Conservation (phyloP, 2,113 vertebrate genomes). For the Alectura lathami region DNA sequence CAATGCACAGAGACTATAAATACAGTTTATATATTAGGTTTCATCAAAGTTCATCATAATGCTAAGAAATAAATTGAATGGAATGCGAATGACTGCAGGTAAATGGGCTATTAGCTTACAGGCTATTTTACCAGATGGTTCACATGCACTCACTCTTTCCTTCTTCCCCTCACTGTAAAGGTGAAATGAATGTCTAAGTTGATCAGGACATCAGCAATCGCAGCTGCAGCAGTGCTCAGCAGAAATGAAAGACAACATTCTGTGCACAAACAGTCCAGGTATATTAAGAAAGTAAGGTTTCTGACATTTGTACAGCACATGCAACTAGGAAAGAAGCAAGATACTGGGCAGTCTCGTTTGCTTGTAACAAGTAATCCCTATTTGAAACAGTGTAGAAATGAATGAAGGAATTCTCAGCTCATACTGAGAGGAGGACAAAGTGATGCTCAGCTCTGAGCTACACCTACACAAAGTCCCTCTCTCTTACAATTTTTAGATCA, state of each 20-base stretch:
- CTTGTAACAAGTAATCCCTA: neutral
- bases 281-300: neutral
- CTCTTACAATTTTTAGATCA: neutral
- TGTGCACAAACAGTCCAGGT: neutral
- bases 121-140: neutral
- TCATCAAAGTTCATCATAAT: constrained; percentile 18
- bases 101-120: constrained; percentile 22
- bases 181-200: neutral
- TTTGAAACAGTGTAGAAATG: neutral
- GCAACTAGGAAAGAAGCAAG: neutral
- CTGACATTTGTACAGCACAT: neutral
- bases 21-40: neutral
- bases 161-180: neutral
- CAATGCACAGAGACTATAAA: neutral
- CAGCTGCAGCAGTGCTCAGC: neutral
- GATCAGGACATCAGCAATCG: neutral
- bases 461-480: neutral
- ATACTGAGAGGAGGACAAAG: neutral
- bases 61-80: neutral
- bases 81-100: neutral
- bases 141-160: neutral
- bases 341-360: neutral
- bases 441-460: neutral
- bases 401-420: neutral
- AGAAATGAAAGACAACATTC: neutral